Conservation (phyloP, 2,113 vertebrate genomes). For the Danionella cerebrum region DNA sequence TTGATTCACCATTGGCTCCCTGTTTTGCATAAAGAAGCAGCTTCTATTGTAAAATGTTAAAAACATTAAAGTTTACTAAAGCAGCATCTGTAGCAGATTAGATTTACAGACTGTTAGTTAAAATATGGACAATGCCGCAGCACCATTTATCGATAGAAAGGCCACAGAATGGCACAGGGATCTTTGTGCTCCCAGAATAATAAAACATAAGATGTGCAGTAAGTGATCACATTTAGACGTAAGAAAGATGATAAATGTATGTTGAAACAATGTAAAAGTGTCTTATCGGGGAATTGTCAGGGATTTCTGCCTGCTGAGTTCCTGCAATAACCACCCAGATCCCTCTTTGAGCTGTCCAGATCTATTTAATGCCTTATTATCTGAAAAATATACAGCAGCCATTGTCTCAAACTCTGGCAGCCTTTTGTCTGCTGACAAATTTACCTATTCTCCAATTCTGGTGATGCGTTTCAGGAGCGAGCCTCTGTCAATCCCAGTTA, state of each 20-base stretch:
- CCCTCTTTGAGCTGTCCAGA: slow-evolving; percentile 44
- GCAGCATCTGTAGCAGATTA: neutral
- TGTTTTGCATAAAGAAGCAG: too few species aligned
- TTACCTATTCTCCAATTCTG: slow-evolving; percentile 51
- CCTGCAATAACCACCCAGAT: slow-evolving; percentile 43
- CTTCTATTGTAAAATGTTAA: too few species aligned
- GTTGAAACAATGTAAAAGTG: slow-evolving; percentile 43
- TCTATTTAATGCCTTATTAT: slow-evolving; percentile 54
- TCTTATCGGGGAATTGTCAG: slow-evolving; percentile 40
- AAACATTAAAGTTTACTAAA: too few species aligned
- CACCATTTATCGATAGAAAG: neutral
- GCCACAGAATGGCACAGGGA: neutral
- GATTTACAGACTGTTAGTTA: slow-evolving; percentile 10
- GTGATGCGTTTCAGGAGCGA: slow-evolving; percentile 30
- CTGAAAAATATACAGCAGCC: slow-evolving; percentile 41
- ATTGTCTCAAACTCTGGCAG: slow-evolving; percentile 38
- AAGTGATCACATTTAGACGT: slow-evolving; percentile 16
- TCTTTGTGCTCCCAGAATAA: slow-evolving; percentile 8
- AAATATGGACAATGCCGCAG: neutral
- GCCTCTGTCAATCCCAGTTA: slow-evolving; percentile 48
- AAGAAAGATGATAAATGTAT: slow-evolving; percentile 40
- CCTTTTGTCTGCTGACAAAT: slow-evolving; percentile 49
- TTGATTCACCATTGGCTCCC: too few species aligned
- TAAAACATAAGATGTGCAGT: slow-evolving; percentile 16
- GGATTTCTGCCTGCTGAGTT: slow-evolving; percentile 36